Base-by-base conservation (phyloP, 2,797 vertebrate species). In the Lacerta agilis region DNA sequence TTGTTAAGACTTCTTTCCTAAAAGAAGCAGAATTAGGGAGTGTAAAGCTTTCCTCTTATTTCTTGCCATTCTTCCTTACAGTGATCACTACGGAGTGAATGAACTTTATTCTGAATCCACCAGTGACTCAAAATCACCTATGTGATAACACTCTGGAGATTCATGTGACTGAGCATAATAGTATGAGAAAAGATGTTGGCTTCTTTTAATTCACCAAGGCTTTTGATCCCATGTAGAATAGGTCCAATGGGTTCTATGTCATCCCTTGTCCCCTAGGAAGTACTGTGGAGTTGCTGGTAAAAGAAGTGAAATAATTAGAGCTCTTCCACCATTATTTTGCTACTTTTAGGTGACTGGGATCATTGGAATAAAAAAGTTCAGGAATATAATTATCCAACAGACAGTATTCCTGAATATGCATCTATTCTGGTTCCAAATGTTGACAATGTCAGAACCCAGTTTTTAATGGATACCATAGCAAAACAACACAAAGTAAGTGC, bases 391-490 rank as follows among this genome's bases (percentile, higher is more conserved):
- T 97, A 97, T 87, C 97, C 97, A 86, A 93, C 95, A 49, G 96
- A 97, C 83, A 92, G 79, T 67, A 20, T 97, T 76, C 97, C 97
- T 18, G 97, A 97, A 43, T 97, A 97, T 80, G 92, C 94, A 6
- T 97, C 97, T 85, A 97, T 97, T 94, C 92, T 97, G 77, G 97
- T 97, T 92, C 97, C 97, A 90, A 97, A 97, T 82, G 97, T 97
- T 91, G 97, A 97, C 92, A 97, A 97, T 91, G 85, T 96, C 72
- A 95, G 96, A 93, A 97, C 96, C 82, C 97, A 93, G 82, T 97
- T 97, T 95, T 94, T 97, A 91, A 94, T 97, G 82, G 92, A 97
- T 20, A 96, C 95, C 27, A 97, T 97, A 79, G 96, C 97, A 85
- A 97, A 97, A 64, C 97, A 97, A 82, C 87, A 95, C 88, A 97